Evolutionary conservation across 2,888 invertebrate genomes (phyloP).

Genomic region (Deroplatys truncata): DNA sequence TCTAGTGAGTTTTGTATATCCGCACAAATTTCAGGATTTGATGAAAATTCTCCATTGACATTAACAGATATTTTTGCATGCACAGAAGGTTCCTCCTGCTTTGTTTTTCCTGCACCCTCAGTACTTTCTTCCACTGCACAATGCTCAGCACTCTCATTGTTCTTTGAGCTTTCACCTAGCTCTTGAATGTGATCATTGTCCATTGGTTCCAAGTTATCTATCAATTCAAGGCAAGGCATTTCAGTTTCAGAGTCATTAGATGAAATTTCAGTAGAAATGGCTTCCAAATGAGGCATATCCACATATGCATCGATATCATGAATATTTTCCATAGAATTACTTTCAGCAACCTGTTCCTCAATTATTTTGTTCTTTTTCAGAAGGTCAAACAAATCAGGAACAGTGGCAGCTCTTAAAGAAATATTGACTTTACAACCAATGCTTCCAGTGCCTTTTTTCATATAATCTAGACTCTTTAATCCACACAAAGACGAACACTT

Average conservation of each 20-base stretch:
- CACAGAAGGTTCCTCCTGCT: neutral
- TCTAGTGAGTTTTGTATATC: neutral
- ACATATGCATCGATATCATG: neutral
- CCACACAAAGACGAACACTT: neutral
- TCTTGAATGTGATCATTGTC: neutral
- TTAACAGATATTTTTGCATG: neutral
- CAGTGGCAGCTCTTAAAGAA: no score
- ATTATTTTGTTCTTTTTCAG: neutral
- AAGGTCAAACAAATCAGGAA: neutral
- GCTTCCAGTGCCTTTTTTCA: neutral
- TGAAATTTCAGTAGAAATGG: neutral
- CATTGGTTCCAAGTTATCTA: neutral
- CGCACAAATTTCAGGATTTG: neutral
- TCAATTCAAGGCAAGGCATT: constrained; percentile 27
- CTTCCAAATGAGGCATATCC: constrained; percentile 6
- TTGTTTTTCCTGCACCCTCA: neutral
- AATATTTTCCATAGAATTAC: neutral
- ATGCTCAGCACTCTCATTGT: neutral
- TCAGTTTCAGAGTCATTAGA: constrained; percentile 22
- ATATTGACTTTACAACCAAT: neutral
- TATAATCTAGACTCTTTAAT: neutral
- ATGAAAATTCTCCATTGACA: neutral
- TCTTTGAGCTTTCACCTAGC: neutral
- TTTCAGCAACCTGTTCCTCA: neutral
- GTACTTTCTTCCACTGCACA: neutral